A percentile compares a stretch with the other conserved stretches of the same genome.
Evolutionary conservation across 2,113 vertebrate genomes (phyloP).

Genomic region (Rattus norvegicus): GRCr8 NC_086025.1:127760501-127761000

Average conservation of each 20-base stretch:
- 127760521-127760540: too few relatives aligned
- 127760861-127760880: background rate
- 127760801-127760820: background rate
- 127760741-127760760: background rate
- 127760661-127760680: too few relatives aligned
- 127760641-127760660: background rate
- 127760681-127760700: background rate
- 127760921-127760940: too few relatives aligned
- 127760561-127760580: background rate
- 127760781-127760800: background rate
- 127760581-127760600: background rate
- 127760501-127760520: too few relatives aligned
- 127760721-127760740: background rate
- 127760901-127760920: too few relatives aligned
- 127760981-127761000: too few relatives aligned
- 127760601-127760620: too few relatives aligned
- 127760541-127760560: background rate
- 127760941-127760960: too few relatives aligned
- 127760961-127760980: background rate
- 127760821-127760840: background rate
- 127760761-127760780: background rate
- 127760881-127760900: too few relatives aligned
- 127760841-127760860: background rate
- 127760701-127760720: background rate
- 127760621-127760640: background rate